A percentile compares a stretch with the other conserved stretches of the same genome.
Evolutionary conservation across 2,113 vertebrate genomes (phyloP).

Genomic region (Tenrec ecaudatus): DNA sequence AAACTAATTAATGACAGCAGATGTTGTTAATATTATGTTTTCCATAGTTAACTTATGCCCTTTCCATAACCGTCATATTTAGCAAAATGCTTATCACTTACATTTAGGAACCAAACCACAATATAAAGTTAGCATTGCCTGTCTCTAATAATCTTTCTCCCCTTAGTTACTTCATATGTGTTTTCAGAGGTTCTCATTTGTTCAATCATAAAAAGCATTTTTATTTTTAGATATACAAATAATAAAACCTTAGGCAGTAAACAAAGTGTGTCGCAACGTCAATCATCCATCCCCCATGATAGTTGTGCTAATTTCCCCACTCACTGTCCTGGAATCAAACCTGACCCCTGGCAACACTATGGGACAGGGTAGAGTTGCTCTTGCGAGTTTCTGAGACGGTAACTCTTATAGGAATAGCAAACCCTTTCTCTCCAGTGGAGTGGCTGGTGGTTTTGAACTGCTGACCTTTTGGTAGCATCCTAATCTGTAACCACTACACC

Average conservation of each 20-base stretch:
- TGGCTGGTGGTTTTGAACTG: no score
- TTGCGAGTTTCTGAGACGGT: no score
- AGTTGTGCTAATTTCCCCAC: no score
- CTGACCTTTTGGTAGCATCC: no score
- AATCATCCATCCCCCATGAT: no score
- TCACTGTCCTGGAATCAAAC: no score
- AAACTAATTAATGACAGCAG: background rate
- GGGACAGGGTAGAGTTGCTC: no score
- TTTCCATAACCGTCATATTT: background rate
- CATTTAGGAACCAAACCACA: background rate
- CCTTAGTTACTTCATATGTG: background rate
- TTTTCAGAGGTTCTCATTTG: background rate
- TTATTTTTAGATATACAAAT: background rate
- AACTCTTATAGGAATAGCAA: no score
- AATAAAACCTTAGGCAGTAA: background rate
- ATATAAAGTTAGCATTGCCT: background rate
- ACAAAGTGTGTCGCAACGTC: background rate
- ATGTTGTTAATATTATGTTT: background rate
- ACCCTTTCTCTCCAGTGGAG: no score
- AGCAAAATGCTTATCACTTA: background rate
- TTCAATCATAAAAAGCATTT: background rate
- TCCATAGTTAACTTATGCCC: background rate
- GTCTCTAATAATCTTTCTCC: background rate
- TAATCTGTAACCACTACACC: no score
- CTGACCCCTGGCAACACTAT: no score